Evolutionary conservation across 2,888 invertebrate genomes (phyloP).

Genomic region (Oxyscelio sp.): DNA sequence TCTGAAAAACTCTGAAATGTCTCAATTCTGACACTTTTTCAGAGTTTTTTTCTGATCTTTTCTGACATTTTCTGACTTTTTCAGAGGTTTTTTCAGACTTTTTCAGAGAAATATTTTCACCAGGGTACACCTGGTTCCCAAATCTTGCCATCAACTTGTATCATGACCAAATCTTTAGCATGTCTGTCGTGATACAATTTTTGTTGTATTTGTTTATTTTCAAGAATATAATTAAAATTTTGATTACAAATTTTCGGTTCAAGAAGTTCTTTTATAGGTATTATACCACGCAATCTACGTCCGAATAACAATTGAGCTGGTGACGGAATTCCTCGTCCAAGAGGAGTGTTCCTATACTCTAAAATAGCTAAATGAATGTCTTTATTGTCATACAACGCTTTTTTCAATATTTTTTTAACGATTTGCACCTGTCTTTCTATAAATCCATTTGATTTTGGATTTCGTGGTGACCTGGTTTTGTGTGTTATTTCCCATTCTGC

Average conservation of each 20-base stretch:
- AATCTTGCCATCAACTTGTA: background rate
- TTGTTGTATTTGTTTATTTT: slow-evolving; percentile 15
- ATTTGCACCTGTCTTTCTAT: slow-evolving; percentile 70
- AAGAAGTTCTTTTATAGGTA: slow-evolving; percentile 27
- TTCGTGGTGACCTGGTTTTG: slow-evolving; percentile 53
- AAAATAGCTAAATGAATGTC: slow-evolving; percentile 66
- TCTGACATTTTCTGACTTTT: too few species aligned
- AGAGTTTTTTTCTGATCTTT: too few species aligned
- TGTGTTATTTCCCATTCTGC: slow-evolving; percentile 72
- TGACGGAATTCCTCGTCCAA: slow-evolving; percentile 45
- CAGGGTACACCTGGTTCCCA: slow-evolving; percentile 26
- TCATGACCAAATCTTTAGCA: too few species aligned
- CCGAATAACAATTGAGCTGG: slow-evolving; percentile 54
- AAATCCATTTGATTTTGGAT: slow-evolving; percentile 63
- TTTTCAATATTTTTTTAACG: slow-evolving; percentile 36
- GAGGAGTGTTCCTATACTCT: slow-evolving; percentile 75
- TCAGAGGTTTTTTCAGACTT: too few species aligned
- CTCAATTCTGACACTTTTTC: too few species aligned
- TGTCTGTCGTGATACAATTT: slow-evolving; percentile 15
- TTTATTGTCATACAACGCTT: slow-evolving; percentile 50
- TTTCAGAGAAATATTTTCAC: too few species aligned
- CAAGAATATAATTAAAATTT: background rate
- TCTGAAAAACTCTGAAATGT: too few species aligned
- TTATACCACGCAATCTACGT: slow-evolving; percentile 38
- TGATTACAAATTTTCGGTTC: background rate